A percentile compares a stretch with the other conserved stretches of the same genome.
These are phyloP conservation scores for Zonitis immaculata DNA, from an alignment of 2,888 invertebrate genomes.

Conservation along the genomic window DNA sequence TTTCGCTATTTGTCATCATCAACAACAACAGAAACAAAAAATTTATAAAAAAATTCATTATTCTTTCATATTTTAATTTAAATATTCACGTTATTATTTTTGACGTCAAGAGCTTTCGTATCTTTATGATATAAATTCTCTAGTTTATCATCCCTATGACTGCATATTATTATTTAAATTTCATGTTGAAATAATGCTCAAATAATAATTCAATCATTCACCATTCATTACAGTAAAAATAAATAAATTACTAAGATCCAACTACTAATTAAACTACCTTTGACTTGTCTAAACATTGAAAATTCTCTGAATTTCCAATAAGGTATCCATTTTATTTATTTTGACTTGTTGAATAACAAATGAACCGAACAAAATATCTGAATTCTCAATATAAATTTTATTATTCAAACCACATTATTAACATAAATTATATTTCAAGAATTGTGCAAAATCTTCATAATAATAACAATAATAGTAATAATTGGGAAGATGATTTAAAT, in stretches of 20 bases:
- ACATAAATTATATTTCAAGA: too few species aligned
- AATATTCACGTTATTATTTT: neutral
- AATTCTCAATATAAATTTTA: neutral
- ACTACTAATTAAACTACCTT: too few species aligned
- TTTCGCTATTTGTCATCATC: neutral
- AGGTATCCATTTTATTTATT: slow-evolving; percentile 11
- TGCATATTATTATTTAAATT: slow-evolving; percentile 9
- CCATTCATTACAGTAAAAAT: too few species aligned
- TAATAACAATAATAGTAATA: too few species aligned
- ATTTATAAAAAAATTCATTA: neutral
- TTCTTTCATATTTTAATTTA: neutral
- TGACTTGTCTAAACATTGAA: slow-evolving; percentile 13
- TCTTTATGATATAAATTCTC: neutral
- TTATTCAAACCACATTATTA: too few species aligned
- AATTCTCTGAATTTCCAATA: slow-evolving; percentile 15
- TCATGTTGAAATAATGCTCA: too few species aligned
- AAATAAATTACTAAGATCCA: too few species aligned
- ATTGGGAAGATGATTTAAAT: neutral
- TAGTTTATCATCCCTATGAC: neutral
- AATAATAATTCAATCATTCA: too few species aligned
- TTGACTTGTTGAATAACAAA: neutral
- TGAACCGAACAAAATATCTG: neutral
- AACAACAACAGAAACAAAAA: neutral
- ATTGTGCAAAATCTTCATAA: too few species aligned
- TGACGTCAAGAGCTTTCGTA: neutral